A percentile compares a stretch with the other conserved stretches of the same genome.
Evolutionary conservation across 2,888 invertebrate genomes (phyloP).

Genomic region (Drosophila maculinotata): DNA sequence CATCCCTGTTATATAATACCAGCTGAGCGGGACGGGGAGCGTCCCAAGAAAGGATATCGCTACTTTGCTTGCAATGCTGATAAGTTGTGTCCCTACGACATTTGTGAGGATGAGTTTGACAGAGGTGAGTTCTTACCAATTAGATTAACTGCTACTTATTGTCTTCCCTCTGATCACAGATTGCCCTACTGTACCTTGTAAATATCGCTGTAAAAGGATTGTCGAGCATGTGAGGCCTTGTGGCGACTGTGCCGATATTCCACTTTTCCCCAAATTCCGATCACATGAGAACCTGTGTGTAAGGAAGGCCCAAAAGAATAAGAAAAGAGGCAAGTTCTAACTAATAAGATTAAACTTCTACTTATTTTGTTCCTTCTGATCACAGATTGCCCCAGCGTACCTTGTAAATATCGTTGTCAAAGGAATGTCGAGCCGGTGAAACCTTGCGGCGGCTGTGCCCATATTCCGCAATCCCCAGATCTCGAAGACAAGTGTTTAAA

Average conservation of each 20-base stretch:
- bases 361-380: no score
- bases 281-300: not conserved
- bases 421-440: not conserved
- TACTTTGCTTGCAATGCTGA: slow-evolving; percentile 77
- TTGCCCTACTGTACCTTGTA: slow-evolving; percentile 46
- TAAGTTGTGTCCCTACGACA: slow-evolving; percentile 68
- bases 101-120: slow-evolving; percentile 77
- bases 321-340: no score
- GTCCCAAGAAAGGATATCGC: slow-evolving; percentile 55
- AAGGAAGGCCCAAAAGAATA: not conserved
- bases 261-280: not conserved
- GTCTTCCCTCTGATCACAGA: slow-evolving; percentile 13
- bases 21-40: not conserved
- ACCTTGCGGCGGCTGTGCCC: no score
- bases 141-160: not conserved
- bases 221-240: not conserved
- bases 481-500: no score
- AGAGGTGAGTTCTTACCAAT: slow-evolving; percentile 52
- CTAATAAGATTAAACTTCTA: no score
- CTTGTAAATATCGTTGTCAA: slow-evolving; percentile 6
- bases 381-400: slow-evolving; percentile 53
- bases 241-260: not conserved
- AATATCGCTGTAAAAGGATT: not conserved
- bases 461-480: no score
- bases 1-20: slow-evolving; percentile 37